Evolutionary conservation across 1,140 invertebrate genomes (phyloP).

Genomic region (Eupristina koningsbergeri): DNA sequence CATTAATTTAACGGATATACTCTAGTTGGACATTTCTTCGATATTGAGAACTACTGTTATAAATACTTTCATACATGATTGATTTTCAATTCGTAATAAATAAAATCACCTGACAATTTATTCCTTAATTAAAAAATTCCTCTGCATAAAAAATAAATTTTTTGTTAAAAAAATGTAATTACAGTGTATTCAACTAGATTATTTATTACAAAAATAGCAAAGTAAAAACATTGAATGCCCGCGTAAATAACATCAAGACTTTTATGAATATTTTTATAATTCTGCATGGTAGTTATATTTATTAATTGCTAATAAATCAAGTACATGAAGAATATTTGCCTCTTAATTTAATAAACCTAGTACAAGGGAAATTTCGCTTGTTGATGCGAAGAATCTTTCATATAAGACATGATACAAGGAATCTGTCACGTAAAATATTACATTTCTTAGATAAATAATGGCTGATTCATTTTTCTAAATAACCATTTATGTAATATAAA

Average conservation of each 20-base stretch:
- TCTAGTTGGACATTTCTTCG: no score
- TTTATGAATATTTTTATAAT: background rate
- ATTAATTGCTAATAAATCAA: background rate
- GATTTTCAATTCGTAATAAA: no score
- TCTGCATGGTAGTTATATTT: background rate
- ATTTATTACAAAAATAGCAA: background rate
- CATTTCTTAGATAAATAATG: background rate
- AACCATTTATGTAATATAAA: background rate
- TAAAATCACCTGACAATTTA: no score
- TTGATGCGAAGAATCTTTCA: background rate
- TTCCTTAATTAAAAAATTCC: no score
- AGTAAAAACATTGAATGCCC: background rate
- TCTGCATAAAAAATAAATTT: no score
- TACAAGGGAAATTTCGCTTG: background rate
- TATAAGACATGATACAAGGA: background rate
- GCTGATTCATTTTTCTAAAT: background rate
- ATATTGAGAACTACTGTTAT: no score
- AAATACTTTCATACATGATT: no score
- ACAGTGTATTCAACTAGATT: background rate
- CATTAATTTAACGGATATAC: no score
- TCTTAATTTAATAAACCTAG: background rate
- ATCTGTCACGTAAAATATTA: background rate
- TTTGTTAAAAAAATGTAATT: background rate
- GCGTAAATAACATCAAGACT: background rate
- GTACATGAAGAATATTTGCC: background rate